Percentiles rank a stretch among this genome's conserved stretches.
Conservation (phyloP, 1,140 invertebrate genomes). For the Macrocentrus cingulum region DNA sequence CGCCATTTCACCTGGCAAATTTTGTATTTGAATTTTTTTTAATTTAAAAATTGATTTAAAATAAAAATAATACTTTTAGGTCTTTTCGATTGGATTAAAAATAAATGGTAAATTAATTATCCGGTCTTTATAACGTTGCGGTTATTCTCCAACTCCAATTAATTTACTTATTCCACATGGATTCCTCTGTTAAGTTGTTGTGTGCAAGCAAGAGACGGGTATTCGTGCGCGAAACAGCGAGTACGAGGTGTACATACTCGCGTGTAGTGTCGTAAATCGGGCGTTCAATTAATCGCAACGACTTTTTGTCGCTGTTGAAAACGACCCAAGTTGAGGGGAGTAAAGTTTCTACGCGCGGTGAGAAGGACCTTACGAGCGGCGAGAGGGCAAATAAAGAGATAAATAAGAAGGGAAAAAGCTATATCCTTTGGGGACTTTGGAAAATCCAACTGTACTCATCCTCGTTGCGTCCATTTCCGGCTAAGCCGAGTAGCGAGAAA, state of each 20-base stretch:
- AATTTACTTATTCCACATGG: conserved; percentile 32
- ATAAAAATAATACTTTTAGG: conserved; percentile 7
- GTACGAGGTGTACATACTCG: background rate
- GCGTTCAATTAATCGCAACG: background rate
- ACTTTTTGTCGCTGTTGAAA: background rate
- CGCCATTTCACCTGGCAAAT: background rate
- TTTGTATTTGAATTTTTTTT: no score
- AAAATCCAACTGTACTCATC: background rate
- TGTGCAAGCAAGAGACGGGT: background rate
- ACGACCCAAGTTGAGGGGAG: no score
- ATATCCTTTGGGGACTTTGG: background rate
- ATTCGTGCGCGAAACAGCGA: conserved; percentile 11
- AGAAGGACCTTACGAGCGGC: background rate
- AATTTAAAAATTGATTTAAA: no score
- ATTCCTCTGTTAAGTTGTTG: background rate
- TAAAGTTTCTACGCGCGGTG: no score
- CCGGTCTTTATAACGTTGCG: conserved; percentile 20
- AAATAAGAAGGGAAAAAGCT: background rate
- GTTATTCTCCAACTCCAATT: conserved; percentile 32
- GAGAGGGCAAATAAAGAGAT: background rate
- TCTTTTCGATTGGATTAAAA: conserved; percentile 40
- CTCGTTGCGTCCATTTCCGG: background rate
- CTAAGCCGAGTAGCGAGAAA: conserved; percentile 3
- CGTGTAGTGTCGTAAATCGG: background rate
- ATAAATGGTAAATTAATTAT: conserved; percentile 46